Conservation (phyloP, 92 coral and sea anemone species). For the Bergia sp. region DNA sequence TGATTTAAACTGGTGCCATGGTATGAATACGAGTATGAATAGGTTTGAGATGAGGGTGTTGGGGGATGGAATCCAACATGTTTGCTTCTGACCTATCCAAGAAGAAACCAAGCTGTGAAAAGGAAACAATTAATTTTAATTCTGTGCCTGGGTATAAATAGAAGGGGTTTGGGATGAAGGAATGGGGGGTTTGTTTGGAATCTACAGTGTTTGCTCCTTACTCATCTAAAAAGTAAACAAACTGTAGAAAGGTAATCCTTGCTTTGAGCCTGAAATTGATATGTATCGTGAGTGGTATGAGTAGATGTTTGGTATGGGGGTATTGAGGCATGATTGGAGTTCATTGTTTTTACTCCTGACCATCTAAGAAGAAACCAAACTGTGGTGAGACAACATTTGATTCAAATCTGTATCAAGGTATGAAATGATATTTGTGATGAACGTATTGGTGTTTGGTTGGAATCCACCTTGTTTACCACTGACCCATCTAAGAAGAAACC, state of each 20-base stretch:
- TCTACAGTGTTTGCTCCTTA: conserved; percentile 78
- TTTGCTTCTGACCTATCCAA: conserved; percentile 77
- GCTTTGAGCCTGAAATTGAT: no score
- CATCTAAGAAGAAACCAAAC: conserved; percentile 58
- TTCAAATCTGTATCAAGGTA: background rate
- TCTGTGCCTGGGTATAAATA: background rate
- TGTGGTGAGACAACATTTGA: conserved; percentile 52
- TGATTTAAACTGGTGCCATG: background rate
- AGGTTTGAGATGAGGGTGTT: conserved; percentile 47
- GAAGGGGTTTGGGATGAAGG: conserved; percentile 44
- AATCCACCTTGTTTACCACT: conserved; percentile 86
- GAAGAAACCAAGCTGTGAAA: conserved; percentile 56
- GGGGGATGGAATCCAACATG: conserved; percentile 53
- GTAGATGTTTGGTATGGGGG: conserved; percentile 49
- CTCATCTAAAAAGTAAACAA: conserved; percentile 57
- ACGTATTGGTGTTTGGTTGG: conserved; percentile 23
- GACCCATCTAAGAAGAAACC: conserved; percentile 73
- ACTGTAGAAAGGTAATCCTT: conserved; percentile 42
- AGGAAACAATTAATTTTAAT: conserved; percentile 16
- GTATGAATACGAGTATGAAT: background rate
- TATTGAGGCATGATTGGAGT: conserved; percentile 16
- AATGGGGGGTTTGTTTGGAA: conserved; percentile 40
- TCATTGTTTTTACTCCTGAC: conserved; percentile 78
- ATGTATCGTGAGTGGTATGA: background rate
- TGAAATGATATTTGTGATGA: conserved; percentile 38